Evolutionary conservation across 2,888 invertebrate species (phyloP).

Genomic region (Octonoba sinensis): DNA sequence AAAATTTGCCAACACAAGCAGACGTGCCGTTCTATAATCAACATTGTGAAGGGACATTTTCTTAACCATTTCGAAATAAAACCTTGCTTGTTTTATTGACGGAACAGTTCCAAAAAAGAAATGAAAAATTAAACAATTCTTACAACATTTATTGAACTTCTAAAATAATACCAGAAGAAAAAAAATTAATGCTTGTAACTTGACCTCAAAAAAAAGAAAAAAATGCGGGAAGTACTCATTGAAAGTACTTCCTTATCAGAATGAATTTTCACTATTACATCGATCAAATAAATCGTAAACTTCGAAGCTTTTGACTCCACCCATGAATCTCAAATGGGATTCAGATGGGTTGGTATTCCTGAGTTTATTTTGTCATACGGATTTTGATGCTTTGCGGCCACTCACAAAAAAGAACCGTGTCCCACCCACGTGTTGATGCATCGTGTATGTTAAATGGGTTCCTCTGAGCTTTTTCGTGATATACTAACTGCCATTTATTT

Average conservation of each 20-base stretch:
- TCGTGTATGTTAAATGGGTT: conserved; percentile 2
- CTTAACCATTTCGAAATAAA: no score
- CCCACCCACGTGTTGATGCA: conserved; percentile 24
- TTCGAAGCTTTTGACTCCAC: background rate
- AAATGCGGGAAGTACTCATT: conserved; percentile 49
- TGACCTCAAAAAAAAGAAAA: conserved; percentile 3
- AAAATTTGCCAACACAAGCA: no score
- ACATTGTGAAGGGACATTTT: no score
- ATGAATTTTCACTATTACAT: conserved; percentile 46
- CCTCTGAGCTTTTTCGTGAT: background rate
- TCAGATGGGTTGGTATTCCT: no score
- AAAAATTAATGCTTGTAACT: background rate
- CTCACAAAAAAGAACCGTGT: conserved; percentile 23
- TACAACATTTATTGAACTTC: no score
- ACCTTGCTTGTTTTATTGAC: no score
- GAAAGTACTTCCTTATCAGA: conserved; percentile 23
- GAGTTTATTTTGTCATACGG: background rate
- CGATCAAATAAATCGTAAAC: conserved; percentile 49
- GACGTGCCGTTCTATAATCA: no score
- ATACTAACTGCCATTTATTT: no score
- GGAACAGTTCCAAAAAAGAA: no score
- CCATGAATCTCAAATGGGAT: no score
- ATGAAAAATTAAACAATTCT: no score
- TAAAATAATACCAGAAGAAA: background rate
- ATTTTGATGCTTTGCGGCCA: conserved; percentile 38